Evolutionary conservation across 2,113 vertebrate species (phyloP).

Genomic region (Prietella phreatophila): DNA sequence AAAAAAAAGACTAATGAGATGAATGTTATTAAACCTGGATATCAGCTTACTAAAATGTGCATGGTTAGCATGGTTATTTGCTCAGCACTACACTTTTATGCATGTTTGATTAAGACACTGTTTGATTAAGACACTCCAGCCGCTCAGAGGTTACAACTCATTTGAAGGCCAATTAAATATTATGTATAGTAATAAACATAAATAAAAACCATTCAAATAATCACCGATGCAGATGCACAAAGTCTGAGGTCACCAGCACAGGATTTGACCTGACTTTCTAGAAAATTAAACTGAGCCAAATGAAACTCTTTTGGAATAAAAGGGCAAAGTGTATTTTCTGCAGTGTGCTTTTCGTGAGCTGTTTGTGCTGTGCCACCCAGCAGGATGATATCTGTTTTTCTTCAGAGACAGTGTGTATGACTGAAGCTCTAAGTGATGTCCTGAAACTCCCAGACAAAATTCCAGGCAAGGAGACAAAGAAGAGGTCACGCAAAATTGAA

Average conservation of each 20-base stretch:
- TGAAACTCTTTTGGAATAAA: neutral
- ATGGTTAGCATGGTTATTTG: slow-evolving; percentile 26
- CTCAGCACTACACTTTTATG: neutral
- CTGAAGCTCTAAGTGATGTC: slow-evolving; percentile 55
- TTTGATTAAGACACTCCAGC: slow-evolving; percentile 17
- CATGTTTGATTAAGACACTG: slow-evolving; percentile 7
- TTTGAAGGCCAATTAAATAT: slow-evolving; percentile 1
- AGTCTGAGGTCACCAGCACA: neutral
- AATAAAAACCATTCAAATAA: neutral
- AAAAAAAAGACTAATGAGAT: neutral
- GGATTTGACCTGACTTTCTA: neutral
- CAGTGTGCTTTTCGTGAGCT: neutral
- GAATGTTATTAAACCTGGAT: slow-evolving; percentile 19
- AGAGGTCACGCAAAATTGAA: slow-evolving; percentile 2
- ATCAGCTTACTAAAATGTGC: slow-evolving; percentile 14
- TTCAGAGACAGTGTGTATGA: slow-evolving; percentile 51
- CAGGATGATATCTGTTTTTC: slow-evolving; percentile 12
- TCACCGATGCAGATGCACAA: neutral
- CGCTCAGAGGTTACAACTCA: slow-evolving; percentile 19
- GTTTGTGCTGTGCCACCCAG: neutral
- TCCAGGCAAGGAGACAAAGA: slow-evolving; percentile 20
- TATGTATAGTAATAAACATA: neutral
- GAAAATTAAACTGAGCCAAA: neutral
- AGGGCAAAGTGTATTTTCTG: neutral
- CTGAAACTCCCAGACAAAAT: slow-evolving; percentile 53